Evolutionary conservation across 2,113 vertebrate genomes (phyloP), one percentile per base, ranked within the genome.

Genomic region (Isurus oxyrinchus): DNA sequence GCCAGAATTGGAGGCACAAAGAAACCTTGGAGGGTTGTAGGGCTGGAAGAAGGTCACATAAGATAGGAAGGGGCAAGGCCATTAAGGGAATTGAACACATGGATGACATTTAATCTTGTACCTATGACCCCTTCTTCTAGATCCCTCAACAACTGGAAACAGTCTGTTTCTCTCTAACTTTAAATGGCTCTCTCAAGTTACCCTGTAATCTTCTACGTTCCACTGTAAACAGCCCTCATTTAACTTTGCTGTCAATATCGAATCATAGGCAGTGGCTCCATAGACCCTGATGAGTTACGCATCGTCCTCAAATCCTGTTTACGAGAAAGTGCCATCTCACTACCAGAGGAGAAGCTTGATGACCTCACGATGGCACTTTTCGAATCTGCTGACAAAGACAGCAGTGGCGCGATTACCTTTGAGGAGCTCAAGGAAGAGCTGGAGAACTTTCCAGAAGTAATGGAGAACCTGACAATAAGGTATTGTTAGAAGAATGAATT

Each of bases 401-500:
- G 84, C 97, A 99, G 98, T 0, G 98, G 99, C 14, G 97, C 98
- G 97, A 98, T 99, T 97, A 99, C 99, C 44, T 99, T 99, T n/a
- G 98, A 98, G 96, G 98, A 99, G 97, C 98, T 99, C 0, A 98
- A 96, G 44, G 98, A 98, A 0, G 98, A 99, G 97, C 98, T 99
- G 96, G 98, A 98, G 96, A 97, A 66, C 0, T 98, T 99, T 95
- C 99, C 99, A 0, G 98, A 98, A 63, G 98, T 99, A 96, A 97
- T 98, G 98, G 99, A 99, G 97, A 99, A 98, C 97, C 98, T 99
- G 96, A 99, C 98, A 96, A 98, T 99, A 97, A 99, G 99, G 99
- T 99, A 96, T 4, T 23, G 76, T 21, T 57, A 0, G 81, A 84
- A 49, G 40, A 84, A 84, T 63, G 35, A 94, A n/a, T 40, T 63